Evolutionary conservation across 2,797 vertebrate genomes (phyloP).

Genomic region (Bovichtus diacanthus): DNA sequence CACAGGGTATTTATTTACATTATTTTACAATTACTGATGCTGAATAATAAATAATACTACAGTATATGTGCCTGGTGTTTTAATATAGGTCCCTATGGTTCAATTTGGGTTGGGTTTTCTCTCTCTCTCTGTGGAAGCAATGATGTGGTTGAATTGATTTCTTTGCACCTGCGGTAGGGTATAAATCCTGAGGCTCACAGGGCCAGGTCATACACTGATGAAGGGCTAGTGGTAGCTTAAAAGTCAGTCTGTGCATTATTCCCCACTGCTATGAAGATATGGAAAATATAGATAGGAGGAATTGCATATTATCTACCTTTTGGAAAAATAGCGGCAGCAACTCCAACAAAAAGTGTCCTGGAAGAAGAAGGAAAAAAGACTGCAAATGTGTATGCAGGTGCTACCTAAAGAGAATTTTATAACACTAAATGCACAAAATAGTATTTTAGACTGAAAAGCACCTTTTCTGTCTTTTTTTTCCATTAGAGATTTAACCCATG

Average conservation of each 20-base stretch:
- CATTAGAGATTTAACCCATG: constrained; percentile 53
- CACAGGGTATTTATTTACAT: constrained; percentile 2
- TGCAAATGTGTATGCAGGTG: constrained; percentile 5
- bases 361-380: constrained; percentile 9
- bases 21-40: background rate
- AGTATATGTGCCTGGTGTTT: constrained; percentile 10
- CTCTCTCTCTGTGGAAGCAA: background rate
- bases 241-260: background rate
- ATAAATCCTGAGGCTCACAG: constrained; percentile 7
- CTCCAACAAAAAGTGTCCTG: background rate
- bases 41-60: background rate
- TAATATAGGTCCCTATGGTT: background rate
- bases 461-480: constrained; percentile 22
- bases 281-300: constrained; percentile 9
- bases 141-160: constrained; percentile 20
- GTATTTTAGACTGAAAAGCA: constrained; percentile 19
- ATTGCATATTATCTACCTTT: constrained; percentile 7
- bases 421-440: background rate
- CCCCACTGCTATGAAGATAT: constrained; percentile 11
- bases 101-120: background rate
- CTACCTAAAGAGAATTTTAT: constrained; percentile 4
- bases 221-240: background rate
- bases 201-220: background rate
- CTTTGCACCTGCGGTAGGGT: constrained; percentile 4
- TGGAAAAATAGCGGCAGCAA: constrained; percentile 1